Conservation (phyloP, 2,888 invertebrate genomes). For the Brachyptera risi region DNA sequence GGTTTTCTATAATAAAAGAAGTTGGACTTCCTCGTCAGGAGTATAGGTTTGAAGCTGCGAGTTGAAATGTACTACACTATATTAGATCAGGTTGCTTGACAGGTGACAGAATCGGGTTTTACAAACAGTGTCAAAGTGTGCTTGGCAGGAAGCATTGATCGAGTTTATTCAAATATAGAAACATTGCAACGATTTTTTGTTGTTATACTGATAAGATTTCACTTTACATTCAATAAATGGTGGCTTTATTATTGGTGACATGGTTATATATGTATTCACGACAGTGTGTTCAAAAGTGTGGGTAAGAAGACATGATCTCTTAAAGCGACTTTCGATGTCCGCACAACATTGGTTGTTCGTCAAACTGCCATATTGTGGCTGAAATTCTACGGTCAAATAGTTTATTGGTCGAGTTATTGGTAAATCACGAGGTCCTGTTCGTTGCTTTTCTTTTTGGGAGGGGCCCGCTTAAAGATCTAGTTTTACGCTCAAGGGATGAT, state of each 20-base stretch:
- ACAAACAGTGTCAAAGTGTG: no score
- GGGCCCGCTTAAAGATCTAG: no score
- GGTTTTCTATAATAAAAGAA: conserved; percentile 10
- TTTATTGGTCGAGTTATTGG: not conserved
- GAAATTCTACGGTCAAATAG: not conserved
- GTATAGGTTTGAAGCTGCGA: conserved; percentile 5
- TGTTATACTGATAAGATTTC: no score
- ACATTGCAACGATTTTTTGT: conserved; percentile 8
- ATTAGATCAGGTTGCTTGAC: no score
- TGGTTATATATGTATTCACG: no score
- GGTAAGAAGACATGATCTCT: conserved; percentile 6
- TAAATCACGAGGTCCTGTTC: conserved; percentile 5
- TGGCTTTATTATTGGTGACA: no score
- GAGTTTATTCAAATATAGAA: not conserved
- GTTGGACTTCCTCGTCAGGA: conserved; percentile 9
- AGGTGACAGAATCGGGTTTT: no score
- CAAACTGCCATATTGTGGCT: conserved; percentile 7
- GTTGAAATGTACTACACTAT: no score
- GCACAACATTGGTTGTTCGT: not conserved
- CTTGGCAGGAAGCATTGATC: conserved; percentile 5
- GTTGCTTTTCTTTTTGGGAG: conserved; percentile 4
- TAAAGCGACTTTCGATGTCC: conserved; percentile 16
- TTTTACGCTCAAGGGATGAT: conserved; percentile 4
- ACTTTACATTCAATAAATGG: no score
- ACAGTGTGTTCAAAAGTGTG: no score